Conservation (phyloP, 2,797 vertebrate species). For the Silurus lanzhouensis region DNA sequence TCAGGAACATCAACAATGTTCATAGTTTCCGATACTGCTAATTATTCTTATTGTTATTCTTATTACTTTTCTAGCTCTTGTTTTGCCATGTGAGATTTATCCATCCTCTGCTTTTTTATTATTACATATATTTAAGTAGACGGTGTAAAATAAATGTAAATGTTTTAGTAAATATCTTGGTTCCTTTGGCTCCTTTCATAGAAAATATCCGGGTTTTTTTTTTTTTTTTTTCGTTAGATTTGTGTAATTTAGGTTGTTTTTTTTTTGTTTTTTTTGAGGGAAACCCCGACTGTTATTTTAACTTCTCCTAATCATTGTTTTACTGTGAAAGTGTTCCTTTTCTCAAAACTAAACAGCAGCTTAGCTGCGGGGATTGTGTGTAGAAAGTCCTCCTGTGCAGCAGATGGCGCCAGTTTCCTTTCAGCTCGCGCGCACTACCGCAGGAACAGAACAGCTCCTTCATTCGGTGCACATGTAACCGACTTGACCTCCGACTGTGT, state of each 20-base stretch:
- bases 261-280: not conserved
- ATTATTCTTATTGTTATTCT: not conserved
- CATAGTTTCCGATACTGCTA: not conserved
- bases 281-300: not conserved
- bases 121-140: not conserved
- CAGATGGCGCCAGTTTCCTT: constrained; percentile 60
- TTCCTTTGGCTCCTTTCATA: not conserved
- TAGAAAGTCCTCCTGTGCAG: constrained; percentile 39
- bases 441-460: constrained; percentile 54
- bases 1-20: not conserved
- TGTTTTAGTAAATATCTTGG: not conserved
- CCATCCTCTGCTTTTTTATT: not conserved
- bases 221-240: not conserved
- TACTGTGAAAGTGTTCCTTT: not conserved
- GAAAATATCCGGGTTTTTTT: no score
- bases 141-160: not conserved
- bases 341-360: not conserved
- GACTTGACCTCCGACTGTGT: constrained; percentile 72
- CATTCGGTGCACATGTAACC: constrained; percentile 64
- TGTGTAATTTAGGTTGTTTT: not conserved
- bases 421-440: not conserved
- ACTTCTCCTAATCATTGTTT: not conserved
- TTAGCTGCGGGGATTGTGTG: not conserved
- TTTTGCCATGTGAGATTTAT: not conserved
- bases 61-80: no score